A percentile compares a stretch with the other conserved stretches of the same genome.
phyloP scores from a whole-genome alignment of 1,140 invertebrate genomes.

The Caenorhabditis remanei region DNA sequence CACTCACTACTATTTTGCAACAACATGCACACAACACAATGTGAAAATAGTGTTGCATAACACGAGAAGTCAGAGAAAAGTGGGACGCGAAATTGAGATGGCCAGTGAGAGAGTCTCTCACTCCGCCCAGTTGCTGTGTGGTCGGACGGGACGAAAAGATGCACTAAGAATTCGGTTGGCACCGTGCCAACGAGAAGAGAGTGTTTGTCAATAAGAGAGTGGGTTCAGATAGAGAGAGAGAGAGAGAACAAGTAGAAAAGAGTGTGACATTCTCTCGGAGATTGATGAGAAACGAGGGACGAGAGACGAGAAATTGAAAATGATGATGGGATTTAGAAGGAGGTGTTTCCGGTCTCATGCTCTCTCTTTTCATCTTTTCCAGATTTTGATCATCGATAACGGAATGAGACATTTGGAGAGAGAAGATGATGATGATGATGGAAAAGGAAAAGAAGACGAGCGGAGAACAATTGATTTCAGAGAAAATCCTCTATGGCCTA shows the following conservation, averaged over 20 bases:
- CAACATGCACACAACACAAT: slow-evolving; percentile 52
- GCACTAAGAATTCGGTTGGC: slow-evolving; percentile 22
- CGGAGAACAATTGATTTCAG: neutral
- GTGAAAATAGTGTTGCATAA: slow-evolving; percentile 11
- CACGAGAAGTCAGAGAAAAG: slow-evolving; percentile 12
- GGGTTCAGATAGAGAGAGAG: neutral
- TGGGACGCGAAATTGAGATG: slow-evolving; percentile 52
- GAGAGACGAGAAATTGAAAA: slow-evolving; percentile 25
- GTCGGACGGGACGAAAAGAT: neutral
- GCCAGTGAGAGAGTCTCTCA: slow-evolving; percentile 14
- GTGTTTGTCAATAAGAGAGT: slow-evolving; percentile 23
- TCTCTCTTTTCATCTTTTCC: neutral
- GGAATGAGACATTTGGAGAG: neutral
- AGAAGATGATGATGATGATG: neutral
- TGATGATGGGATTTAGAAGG: slow-evolving; percentile 27
- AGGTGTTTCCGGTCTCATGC: slow-evolving; percentile 4
- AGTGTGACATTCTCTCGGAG: slow-evolving; percentile 35
- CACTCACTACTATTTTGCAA: slow-evolving; percentile 53
- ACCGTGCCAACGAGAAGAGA: slow-evolving; percentile 11
- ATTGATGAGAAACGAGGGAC: neutral
- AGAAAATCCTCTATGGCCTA: neutral
- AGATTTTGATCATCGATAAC: slow-evolving; percentile 41
- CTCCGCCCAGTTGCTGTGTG: neutral
- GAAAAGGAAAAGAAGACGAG: neutral
- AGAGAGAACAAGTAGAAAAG: neutral